Evolutionary conservation across 2,113 vertebrate genomes (phyloP).

Genomic region (Dipodomys ordii): DNA sequence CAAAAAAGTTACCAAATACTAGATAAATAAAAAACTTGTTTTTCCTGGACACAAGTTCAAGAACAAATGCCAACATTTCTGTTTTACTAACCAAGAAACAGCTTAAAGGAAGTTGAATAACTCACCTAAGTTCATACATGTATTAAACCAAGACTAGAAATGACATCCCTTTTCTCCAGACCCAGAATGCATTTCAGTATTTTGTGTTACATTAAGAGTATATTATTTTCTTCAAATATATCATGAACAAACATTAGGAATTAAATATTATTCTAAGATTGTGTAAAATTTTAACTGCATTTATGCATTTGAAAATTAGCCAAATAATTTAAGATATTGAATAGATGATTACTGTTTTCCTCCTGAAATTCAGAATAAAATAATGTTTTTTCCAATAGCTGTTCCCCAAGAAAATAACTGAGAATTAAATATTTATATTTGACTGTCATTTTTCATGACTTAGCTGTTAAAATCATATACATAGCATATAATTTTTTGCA

Average conservation of each 20-base stretch:
- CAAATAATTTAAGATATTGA: background rate
- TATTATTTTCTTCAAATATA: constrained; percentile 18
- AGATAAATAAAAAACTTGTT: background rate
- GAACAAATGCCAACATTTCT: background rate
- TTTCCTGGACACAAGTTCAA: background rate
- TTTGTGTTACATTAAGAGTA: background rate
- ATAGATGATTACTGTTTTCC: background rate
- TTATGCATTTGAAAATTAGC: constrained; percentile 16
- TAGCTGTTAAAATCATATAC: background rate
- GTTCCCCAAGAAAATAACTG: constrained; percentile 5
- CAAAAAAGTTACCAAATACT: background rate
- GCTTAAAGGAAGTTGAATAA: background rate
- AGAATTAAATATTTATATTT: constrained; percentile 20
- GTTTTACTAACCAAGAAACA: background rate
- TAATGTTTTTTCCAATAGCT: background rate
- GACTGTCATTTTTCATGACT: constrained; percentile 1
- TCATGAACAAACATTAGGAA: constrained; percentile 19
- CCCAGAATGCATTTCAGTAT: background rate
- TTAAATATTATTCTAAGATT: constrained; percentile 40
- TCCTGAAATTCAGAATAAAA: constrained; percentile 26
- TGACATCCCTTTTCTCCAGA: background rate
- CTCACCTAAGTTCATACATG: background rate
- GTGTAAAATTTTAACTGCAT: constrained; percentile 4
- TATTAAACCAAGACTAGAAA: background rate
- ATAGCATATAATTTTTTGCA: background rate